These are phyloP conservation scores for Paedocypris sp. DNA, from an alignment of 2,113 vertebrate genomes.

Conservation along the genomic window DNA sequence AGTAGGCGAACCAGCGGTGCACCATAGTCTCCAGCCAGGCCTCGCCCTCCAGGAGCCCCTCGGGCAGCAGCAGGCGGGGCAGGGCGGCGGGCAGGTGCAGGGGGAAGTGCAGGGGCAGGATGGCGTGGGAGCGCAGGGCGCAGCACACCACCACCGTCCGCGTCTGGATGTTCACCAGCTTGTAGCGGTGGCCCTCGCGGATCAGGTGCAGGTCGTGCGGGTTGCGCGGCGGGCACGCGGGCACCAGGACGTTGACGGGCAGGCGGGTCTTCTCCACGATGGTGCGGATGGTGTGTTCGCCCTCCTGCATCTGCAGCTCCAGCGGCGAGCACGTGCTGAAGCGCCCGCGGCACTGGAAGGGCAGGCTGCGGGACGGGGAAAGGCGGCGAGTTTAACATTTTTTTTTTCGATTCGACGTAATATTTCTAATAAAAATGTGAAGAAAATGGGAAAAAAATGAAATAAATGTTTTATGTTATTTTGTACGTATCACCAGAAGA, in stretches of 20 bases:
- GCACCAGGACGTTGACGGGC: constrained; percentile 88
- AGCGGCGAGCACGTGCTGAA: constrained; percentile 93
- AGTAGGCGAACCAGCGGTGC: constrained; percentile 85
- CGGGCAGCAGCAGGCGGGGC: constrained; percentile 79
- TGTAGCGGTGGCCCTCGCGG: constrained; percentile 91
- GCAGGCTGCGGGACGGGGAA: too few species aligned
- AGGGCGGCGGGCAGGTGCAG: constrained; percentile 68
- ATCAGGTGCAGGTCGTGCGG: constrained; percentile 92
- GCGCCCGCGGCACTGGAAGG: constrained; percentile 92
- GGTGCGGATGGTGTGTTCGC: constrained; percentile 91
- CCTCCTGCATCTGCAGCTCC: constrained; percentile 97
- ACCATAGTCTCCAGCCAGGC: constrained; percentile 80
- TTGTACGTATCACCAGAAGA: too few species aligned
- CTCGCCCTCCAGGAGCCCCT: constrained; percentile 81
- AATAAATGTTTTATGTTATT: too few species aligned
- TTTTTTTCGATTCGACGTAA: too few species aligned
- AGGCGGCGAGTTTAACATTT: too few species aligned
- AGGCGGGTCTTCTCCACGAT: constrained; percentile 95
- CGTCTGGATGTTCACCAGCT: constrained; percentile 93
- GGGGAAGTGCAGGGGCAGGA: constrained; percentile 86
- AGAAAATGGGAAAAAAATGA: too few species aligned
- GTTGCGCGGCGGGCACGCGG: constrained; percentile 81
- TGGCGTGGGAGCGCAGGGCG: constrained; percentile 76
- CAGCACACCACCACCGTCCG: constrained; percentile 95
- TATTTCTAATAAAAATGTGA: too few species aligned